These are phyloP conservation scores for Tenodera sinensis DNA, from an alignment of 2,888 invertebrate genomes.

Conservation along the genomic window DNA sequence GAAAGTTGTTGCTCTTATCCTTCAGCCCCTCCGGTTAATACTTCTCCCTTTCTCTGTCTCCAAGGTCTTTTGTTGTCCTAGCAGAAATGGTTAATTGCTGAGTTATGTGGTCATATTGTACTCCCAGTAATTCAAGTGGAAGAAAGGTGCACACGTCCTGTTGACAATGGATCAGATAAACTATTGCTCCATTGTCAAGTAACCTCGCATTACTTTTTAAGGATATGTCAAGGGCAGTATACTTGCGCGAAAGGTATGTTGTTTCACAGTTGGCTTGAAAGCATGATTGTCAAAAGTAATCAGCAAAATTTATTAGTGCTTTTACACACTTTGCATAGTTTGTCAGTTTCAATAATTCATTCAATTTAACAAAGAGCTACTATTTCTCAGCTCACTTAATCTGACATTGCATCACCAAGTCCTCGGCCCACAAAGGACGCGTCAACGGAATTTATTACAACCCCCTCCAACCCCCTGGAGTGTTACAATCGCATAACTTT, in stretches of 20 bases:
- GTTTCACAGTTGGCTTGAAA: background rate
- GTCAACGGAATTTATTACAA: too few species aligned
- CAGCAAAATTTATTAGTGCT: background rate
- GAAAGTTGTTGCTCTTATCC: background rate
- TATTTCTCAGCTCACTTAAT: too few species aligned
- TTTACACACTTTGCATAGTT: background rate
- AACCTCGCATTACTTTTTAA: background rate
- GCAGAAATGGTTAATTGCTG: background rate
- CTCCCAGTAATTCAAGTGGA: background rate
- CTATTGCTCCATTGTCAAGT: background rate
- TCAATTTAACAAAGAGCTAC: too few species aligned
- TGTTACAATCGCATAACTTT: too few species aligned
- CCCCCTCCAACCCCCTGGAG: too few species aligned
- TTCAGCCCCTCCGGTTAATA: background rate
- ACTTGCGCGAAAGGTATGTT: background rate
- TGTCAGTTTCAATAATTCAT: too few species aligned
- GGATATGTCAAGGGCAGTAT: background rate
- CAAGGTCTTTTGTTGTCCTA: background rate
- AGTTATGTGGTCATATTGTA: background rate
- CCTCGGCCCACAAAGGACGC: too few species aligned
- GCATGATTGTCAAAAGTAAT: background rate
- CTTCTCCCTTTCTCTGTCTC: background rate
- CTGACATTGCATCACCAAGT: too few species aligned
- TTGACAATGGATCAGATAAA: background rate
- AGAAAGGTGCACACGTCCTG: background rate